phyloP scores from a whole-genome alignment of 2,888 invertebrate species.

The Cepaea hortensis region DNA sequence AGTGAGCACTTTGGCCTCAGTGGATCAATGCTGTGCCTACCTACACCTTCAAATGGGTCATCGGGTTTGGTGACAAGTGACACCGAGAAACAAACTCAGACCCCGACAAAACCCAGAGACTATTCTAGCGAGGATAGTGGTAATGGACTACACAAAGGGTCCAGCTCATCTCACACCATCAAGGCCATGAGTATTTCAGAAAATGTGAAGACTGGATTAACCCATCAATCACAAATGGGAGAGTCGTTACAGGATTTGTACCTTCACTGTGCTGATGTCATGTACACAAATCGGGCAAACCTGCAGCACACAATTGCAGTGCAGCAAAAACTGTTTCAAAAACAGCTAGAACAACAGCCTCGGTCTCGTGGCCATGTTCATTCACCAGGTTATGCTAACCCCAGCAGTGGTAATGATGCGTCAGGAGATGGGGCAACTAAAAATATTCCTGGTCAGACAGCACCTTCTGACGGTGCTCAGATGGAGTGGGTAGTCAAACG shows the following conservation, averaged over 20 bases:
- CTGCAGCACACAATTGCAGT: constrained; percentile 83
- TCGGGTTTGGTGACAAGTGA: constrained; percentile 61
- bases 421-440: constrained; percentile 47
- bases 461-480: constrained; percentile 66
- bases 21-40: constrained; percentile 72
- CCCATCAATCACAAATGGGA: constrained; percentile 55
- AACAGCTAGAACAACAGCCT: constrained; percentile 70
- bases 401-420: constrained; percentile 33
- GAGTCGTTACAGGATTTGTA: constrained; percentile 73
- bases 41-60: constrained; percentile 53
- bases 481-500: constrained; percentile 86
- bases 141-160: constrained; percentile 48
- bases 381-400: constrained; percentile 39
- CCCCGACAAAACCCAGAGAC: constrained; percentile 64
- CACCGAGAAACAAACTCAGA: constrained; percentile 74
- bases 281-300: constrained; percentile 84
- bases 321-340: constrained; percentile 81
- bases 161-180: constrained; percentile 41
- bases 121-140: constrained; percentile 67
- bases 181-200: constrained; percentile 47
- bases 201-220: constrained; percentile 42
- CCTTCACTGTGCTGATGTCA: constrained; percentile 79
- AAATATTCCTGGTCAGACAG: constrained; percentile 50
- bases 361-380: constrained; percentile 44
- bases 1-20: constrained; percentile 64